Evolutionary conservation across 2,797 vertebrate species (phyloP).

Genomic region (Xenentodon cancila): DNA sequence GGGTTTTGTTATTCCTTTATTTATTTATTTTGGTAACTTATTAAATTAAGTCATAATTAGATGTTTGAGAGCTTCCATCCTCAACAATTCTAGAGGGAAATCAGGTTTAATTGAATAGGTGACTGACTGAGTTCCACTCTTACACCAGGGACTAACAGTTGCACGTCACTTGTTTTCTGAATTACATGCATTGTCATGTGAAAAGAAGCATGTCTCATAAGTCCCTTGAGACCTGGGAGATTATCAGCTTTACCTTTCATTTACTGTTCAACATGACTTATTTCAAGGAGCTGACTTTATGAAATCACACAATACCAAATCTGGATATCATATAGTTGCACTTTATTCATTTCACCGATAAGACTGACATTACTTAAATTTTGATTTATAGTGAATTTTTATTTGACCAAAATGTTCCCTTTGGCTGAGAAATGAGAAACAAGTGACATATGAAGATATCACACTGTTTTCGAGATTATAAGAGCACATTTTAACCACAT

Average conservation of each 20-base stretch:
- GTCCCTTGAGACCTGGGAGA: slow-evolving; percentile 24
- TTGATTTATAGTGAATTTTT: too few species aligned
- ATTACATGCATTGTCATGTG: slow-evolving; percentile 54
- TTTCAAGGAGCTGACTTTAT: slow-evolving; percentile 1
- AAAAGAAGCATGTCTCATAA: slow-evolving; percentile 36
- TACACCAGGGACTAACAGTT: slow-evolving; percentile 52
- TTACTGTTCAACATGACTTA: slow-evolving; percentile 18
- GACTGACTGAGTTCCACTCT: slow-evolving; percentile 45
- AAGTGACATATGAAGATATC: too few species aligned
- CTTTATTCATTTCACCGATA: background rate
- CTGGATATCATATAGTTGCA: background rate
- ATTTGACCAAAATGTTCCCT: too few species aligned
- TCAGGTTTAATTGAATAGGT: slow-evolving; percentile 60
- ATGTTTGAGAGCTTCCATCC: slow-evolving; percentile 64
- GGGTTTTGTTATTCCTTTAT: background rate
- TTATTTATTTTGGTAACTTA: slow-evolving; percentile 44
- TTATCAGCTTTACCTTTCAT: slow-evolving; percentile 21
- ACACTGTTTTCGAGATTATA: too few species aligned
- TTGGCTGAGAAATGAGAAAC: too few species aligned
- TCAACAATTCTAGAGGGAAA: slow-evolving; percentile 61
- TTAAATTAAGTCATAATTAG: slow-evolving; percentile 67
- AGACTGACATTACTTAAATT: too few species aligned
- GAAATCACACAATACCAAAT: slow-evolving; percentile 20
- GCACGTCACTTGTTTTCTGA: slow-evolving; percentile 53
- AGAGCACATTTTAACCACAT: too few species aligned